phyloP scores from a whole-genome alignment of 2,113 vertebrate species.

The Turdus rufiventris region DNA sequence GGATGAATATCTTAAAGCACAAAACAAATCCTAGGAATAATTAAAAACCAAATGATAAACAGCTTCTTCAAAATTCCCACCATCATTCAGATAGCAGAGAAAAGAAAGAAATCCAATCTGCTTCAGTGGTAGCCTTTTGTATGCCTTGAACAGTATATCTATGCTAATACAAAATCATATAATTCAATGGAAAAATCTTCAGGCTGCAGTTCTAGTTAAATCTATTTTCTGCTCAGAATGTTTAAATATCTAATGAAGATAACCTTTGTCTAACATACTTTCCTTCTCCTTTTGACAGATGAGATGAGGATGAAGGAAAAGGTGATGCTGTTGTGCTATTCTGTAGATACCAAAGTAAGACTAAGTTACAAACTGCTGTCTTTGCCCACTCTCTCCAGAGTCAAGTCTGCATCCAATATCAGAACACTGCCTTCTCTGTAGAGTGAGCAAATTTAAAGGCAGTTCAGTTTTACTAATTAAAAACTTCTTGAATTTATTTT shows the following conservation, averaged over 20 bases:
- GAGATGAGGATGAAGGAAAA: neutral
- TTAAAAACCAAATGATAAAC: neutral
- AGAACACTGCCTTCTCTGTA: neutral
- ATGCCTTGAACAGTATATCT: neutral
- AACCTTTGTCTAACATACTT: neutral
- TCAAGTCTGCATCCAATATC: neutral
- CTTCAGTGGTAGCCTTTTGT: neutral
- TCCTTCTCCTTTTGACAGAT: neutral
- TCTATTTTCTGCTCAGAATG: neutral
- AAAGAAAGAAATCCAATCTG: neutral
- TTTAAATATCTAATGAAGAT: neutral
- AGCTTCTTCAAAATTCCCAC: neutral
- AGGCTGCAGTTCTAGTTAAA: neutral
- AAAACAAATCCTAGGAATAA: neutral
- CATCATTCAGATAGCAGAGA: neutral
- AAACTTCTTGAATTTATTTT: neutral
- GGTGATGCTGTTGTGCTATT: neutral
- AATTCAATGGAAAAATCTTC: neutral
- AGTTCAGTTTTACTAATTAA: neutral
- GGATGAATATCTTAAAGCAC: neutral
- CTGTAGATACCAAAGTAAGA: neutral
- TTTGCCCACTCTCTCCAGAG: neutral
- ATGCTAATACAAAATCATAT: neutral
- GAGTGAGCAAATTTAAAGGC: neutral
- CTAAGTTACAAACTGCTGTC: neutral